These are phyloP conservation scores for Argyresthia albistria DNA, from an alignment of 2,888 invertebrate species.

Conservation along the genomic window DNA sequence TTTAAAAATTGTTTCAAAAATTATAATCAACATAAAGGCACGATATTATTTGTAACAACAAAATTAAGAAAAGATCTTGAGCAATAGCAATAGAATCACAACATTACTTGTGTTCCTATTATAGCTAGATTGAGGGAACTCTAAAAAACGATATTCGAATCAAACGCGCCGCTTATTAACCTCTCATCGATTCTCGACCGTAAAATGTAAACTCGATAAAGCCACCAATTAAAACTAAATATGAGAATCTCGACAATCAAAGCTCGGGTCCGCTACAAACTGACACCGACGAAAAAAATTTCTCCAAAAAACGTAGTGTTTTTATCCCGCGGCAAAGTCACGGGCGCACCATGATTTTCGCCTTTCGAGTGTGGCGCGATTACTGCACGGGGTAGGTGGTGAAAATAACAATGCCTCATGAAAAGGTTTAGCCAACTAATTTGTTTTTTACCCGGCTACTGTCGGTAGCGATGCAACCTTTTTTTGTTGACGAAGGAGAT, in stretches of 20 bases:
- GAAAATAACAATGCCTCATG: slow-evolving; percentile 70
- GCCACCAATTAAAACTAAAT: slow-evolving; percentile 73
- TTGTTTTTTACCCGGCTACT: slow-evolving; percentile 70
- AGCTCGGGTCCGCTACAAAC: slow-evolving; percentile 66
- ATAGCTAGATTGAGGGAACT: slow-evolving; percentile 30
- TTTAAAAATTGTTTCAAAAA: too few relatives aligned
- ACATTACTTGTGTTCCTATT: background rate
- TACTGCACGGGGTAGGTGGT: slow-evolving; percentile 53
- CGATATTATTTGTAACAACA: too few relatives aligned
- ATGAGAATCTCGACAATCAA: slow-evolving; percentile 71
- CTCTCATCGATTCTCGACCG: slow-evolving; percentile 69
- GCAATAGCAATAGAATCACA: background rate
- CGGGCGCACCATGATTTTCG: slow-evolving; percentile 66
- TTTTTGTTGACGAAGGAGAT: slow-evolving; percentile 59
- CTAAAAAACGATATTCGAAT: slow-evolving; percentile 65
- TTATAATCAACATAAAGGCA: too few relatives aligned
- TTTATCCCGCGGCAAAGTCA: slow-evolving; percentile 60
- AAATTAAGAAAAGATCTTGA: too few relatives aligned
- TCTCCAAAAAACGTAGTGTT: slow-evolving; percentile 58
- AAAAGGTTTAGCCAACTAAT: slow-evolving; percentile 72
- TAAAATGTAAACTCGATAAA: slow-evolving; percentile 73
- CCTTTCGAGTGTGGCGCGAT: slow-evolving; percentile 50
- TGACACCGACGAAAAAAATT: slow-evolving; percentile 58
- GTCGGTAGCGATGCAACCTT: slow-evolving; percentile 68
- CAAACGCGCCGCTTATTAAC: slow-evolving; percentile 71